phyloP scores from a whole-genome alignment of 64 coral and sea anemone species.

The Exaiptasia diaphana region DNA sequence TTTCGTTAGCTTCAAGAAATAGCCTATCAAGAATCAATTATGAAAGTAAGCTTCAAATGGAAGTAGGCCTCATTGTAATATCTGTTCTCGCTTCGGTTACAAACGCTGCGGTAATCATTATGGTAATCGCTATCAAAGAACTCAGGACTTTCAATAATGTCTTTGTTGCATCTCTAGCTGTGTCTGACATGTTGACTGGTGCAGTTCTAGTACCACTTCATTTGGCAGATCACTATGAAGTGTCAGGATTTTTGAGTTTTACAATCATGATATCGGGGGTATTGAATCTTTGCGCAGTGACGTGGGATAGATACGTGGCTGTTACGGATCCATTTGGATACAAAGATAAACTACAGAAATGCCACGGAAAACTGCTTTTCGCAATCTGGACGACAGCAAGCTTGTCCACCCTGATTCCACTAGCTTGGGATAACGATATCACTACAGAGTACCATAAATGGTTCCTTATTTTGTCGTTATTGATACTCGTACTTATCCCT shows the following conservation, averaged over 20 bases:
- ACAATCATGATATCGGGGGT: conserved; percentile 26
- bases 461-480: not conserved
- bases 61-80: not conserved
- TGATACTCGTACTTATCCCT: not conserved
- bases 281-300: conserved; percentile 41
- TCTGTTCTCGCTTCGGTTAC: conserved; percentile 9
- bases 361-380: not conserved
- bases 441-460: not conserved
- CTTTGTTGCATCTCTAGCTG: conserved; percentile 49
- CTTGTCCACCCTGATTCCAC: not conserved
- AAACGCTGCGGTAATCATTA: conserved; percentile 3
- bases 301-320: conserved; percentile 35
- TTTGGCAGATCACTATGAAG: not conserved
- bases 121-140: conserved; percentile 24
- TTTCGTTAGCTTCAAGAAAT: too few species aligned
- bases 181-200: conserved; percentile 56
- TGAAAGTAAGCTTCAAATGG: not conserved
- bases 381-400: not conserved
- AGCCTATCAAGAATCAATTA: not conserved
- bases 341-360: not conserved
- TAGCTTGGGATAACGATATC: not conserved
- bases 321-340: not conserved
- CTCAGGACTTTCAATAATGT: conserved; percentile 21
- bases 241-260: not conserved
- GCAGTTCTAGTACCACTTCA: conserved; percentile 14